Evolutionary conservation across 1,140 invertebrate genomes (phyloP).

Genomic region (Drosophila ananassae): DNA sequence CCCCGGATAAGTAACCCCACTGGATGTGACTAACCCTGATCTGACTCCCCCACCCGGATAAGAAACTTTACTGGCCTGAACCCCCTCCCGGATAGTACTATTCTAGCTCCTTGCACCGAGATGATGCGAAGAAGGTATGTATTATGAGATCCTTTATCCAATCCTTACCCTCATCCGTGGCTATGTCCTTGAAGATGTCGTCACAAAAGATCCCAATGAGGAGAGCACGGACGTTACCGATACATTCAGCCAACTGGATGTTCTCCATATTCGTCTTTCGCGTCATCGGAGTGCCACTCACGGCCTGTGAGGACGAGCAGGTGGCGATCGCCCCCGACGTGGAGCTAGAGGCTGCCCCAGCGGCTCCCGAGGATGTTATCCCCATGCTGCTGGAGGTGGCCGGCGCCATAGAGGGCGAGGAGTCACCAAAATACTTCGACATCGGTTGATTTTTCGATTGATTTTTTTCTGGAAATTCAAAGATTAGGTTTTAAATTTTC

Average conservation of each 20-base stretch:
- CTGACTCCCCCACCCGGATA: no score
- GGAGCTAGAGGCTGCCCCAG: background rate
- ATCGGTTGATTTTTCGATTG: constrained; percentile 24
- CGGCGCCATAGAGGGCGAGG: constrained; percentile 11
- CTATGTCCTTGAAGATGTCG: constrained; percentile 85
- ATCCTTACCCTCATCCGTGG: constrained; percentile 70
- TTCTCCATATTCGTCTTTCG: constrained; percentile 88
- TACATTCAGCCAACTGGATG: constrained; percentile 91
- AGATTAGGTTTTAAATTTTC: no score
- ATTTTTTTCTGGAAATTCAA: constrained; percentile 46
- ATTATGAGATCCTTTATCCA: background rate
- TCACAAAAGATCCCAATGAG: constrained; percentile 94
- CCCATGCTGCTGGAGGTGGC: background rate
- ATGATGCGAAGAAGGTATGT: background rate
- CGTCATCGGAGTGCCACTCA: constrained; percentile 45
- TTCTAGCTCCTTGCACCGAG: no score
- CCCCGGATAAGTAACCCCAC: no score
- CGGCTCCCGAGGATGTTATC: background rate
- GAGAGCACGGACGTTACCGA: constrained; percentile 93
- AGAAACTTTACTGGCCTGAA: no score
- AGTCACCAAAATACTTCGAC: constrained; percentile 52
- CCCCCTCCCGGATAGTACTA: no score
- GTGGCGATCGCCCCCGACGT: background rate
- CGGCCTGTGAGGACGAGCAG: constrained; percentile 1
- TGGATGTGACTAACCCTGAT: no score